Evolutionary conservation across 2,888 invertebrate species (phyloP).

Genomic region (Cephus nigrinus): DNA sequence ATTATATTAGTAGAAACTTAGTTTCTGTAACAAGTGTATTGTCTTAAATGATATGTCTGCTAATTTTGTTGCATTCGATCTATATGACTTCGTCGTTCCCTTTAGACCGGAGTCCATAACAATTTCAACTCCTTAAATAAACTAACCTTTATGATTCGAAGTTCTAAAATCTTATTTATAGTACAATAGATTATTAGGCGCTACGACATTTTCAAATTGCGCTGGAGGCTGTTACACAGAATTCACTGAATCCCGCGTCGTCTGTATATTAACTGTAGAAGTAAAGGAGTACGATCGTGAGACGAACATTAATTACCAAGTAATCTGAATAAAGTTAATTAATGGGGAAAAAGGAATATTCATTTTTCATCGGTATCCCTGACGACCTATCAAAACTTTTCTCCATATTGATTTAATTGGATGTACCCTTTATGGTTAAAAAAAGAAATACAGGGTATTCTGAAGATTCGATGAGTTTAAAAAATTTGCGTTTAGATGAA

Average conservation of each 20-base stretch:
- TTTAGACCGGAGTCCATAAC: background rate
- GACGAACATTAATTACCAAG: background rate
- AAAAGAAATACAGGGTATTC: background rate
- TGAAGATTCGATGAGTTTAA: background rate
- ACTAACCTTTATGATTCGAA: conserved; percentile 50
- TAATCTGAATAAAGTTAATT: background rate
- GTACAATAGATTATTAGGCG: conserved; percentile 16
- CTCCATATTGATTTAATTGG: background rate
- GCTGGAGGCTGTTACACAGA: conserved; percentile 56
- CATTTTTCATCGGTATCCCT: background rate
- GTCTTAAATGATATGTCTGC: conserved; percentile 67
- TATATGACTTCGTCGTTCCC: conserved; percentile 16
- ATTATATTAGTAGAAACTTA: conserved; percentile 63
- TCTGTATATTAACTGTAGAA: conserved; percentile 15
- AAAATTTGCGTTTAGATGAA: background rate
- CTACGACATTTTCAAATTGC: conserved; percentile 20
- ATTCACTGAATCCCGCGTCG: conserved; percentile 23
- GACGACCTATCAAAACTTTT: background rate
- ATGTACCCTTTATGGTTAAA: background rate
- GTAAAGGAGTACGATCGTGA: background rate
- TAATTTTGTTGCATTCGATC: conserved; percentile 57
- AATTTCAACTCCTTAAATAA: conserved; percentile 44
- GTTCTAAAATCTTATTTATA: conserved; percentile 41
- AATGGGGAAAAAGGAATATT: background rate
- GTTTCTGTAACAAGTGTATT: conserved; percentile 65